Evolutionary conservation across 2,888 invertebrate genomes (phyloP).

Genomic region (Latrodectus hesperus): DNA sequence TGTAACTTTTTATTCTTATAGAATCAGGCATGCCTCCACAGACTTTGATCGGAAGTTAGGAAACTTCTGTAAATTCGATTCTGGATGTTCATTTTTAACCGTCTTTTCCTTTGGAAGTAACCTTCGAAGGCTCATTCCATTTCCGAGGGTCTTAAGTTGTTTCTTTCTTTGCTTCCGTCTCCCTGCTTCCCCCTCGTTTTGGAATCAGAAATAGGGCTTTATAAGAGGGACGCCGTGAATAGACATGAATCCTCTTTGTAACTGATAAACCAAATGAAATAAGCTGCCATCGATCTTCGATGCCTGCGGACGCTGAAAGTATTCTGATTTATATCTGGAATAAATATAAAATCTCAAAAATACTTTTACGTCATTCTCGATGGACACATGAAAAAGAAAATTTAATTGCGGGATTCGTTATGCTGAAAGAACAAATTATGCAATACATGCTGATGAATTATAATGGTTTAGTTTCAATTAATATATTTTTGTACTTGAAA

Average conservation of each 20-base stretch:
- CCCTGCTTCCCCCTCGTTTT: neutral
- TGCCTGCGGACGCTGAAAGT: neutral
- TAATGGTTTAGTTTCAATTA: too few relatives aligned
- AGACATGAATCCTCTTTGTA: conserved; percentile 44
- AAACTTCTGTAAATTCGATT: conserved; percentile 57
- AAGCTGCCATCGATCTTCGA: conserved; percentile 14
- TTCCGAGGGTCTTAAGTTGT: conserved; percentile 51
- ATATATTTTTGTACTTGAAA: too few relatives aligned
- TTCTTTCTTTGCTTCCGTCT: conserved; percentile 18
- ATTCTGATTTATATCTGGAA: too few relatives aligned
- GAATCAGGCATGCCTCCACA: conserved; percentile 6
- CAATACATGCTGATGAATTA: too few relatives aligned
- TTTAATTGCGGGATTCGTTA: too few relatives aligned
- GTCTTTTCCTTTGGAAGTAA: conserved; percentile 31
- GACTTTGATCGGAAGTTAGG: conserved; percentile 22
- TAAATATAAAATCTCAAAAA: too few relatives aligned
- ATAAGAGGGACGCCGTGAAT: conserved; percentile 44
- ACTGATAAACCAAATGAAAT: conserved; percentile 46
- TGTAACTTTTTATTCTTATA: conserved; percentile 2
- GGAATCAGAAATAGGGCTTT: conserved; percentile 48
- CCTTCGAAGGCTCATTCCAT: conserved; percentile 43
- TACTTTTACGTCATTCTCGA: too few relatives aligned
- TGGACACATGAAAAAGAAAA: too few relatives aligned
- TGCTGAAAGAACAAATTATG: too few relatives aligned
- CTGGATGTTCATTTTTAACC: conserved; percentile 49